Conservation (phyloP, 2,797 vertebrate genomes). For the Hydrolagus colliei region DNA sequence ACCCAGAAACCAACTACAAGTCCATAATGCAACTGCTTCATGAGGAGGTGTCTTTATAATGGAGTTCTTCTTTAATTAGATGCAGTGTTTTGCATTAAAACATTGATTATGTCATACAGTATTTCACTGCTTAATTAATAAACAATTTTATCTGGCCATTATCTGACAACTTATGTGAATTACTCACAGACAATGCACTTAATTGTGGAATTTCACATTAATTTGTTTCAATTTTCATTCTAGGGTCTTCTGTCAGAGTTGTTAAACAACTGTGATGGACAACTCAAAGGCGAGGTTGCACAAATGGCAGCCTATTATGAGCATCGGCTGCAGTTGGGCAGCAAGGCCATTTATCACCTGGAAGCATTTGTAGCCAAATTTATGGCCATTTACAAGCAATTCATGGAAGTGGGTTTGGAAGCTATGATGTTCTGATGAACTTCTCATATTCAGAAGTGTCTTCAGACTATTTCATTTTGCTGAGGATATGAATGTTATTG, state of each 20-base stretch:
- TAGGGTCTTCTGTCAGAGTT: conserved; percentile 84
- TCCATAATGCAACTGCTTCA: no score
- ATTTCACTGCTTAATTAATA: not conserved
- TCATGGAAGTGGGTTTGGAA: conserved; percentile 95
- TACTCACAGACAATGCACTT: not conserved
- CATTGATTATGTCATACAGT: no score
- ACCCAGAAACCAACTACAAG: no score
- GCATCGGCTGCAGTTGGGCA: conserved; percentile 87
- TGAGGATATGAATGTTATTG: not conserved
- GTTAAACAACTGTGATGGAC: conserved; percentile 87
- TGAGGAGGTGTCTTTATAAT: no score
- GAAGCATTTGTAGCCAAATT: conserved; percentile 95
- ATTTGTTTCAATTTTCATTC: conserved; percentile 22
- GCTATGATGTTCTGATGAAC: conserved; percentile 78
- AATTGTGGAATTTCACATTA: not conserved
- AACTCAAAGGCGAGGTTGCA: conserved; percentile 86
- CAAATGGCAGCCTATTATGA: conserved; percentile 91
- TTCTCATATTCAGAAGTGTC: not conserved
- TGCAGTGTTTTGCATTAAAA: no score
- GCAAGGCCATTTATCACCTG: conserved; percentile 90
- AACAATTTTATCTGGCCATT: not conserved
- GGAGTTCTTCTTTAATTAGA: no score
- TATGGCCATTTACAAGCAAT: conserved; percentile 96
- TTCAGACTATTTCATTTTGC: not conserved
- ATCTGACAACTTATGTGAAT: not conserved